Evolutionary conservation across 1,140 invertebrate species (phyloP).

Genomic region (Charaxes varanes): DNA sequence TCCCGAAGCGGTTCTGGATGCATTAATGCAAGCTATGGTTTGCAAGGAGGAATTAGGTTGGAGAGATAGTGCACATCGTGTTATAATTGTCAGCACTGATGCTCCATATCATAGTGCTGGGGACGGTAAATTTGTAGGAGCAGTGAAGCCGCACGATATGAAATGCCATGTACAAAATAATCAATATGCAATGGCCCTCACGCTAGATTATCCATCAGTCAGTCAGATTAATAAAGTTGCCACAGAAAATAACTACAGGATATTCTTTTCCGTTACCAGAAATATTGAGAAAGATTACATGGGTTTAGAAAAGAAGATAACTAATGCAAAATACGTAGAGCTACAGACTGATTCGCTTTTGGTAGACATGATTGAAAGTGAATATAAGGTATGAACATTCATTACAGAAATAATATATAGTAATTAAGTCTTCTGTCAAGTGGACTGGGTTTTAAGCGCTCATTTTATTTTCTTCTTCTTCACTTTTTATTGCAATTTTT

Average conservation of each 20-base stretch:
- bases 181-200: constrained; percentile 77
- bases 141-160: constrained; percentile 90
- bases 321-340: constrained; percentile 70
- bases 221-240: constrained; percentile 79
- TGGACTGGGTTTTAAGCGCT: too few species aligned
- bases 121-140: constrained; percentile 86
- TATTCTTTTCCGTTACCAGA: constrained; percentile 88
- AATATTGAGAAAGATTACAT: constrained; percentile 81
- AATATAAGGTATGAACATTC: constrained; percentile 78
- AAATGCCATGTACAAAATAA: constrained; percentile 82
- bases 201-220: constrained; percentile 81
- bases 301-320: constrained; percentile 77
- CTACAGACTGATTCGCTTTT: constrained; percentile 25
- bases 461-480: too few species aligned
- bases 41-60: constrained; percentile 78
- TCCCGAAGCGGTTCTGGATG: constrained; percentile 47
- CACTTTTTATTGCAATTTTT: too few species aligned
- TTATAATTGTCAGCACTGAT: constrained; percentile 80
- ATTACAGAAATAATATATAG: background rate
- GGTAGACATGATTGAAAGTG: constrained; percentile 77
- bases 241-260: constrained; percentile 31
- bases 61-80: constrained; percentile 74
- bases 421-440: too few species aligned
- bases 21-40: constrained; percentile 84
- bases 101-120: constrained; percentile 79